Percentiles rank a stretch among this genome's conserved stretches.
Conservation (phyloP, 2,888 invertebrate genomes). For the Enchytraeus crypticus region DNA sequence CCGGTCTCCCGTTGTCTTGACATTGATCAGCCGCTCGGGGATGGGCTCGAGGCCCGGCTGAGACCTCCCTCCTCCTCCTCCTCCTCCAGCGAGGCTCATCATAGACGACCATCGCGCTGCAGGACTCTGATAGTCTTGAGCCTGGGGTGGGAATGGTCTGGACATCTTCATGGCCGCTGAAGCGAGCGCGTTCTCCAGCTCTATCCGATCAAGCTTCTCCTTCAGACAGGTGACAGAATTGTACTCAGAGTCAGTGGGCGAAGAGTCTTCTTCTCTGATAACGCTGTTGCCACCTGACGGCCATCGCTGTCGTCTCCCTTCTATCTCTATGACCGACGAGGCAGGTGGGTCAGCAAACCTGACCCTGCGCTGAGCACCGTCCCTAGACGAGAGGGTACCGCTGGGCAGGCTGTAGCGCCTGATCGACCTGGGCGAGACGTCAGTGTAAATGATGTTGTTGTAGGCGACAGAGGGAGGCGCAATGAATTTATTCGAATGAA, state of each 20-base stretch:
- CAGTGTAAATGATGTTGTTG: not conserved
- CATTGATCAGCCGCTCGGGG: conserved; percentile 2
- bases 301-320: conserved; percentile 16
- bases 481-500: not conserved
- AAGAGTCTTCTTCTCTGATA: not conserved
- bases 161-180: conserved; percentile 8
- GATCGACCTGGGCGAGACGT: conserved; percentile 2
- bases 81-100: not conserved
- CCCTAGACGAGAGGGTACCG: conserved; percentile 2
- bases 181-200: conserved; percentile 17
- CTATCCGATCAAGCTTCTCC: conserved; percentile 18
- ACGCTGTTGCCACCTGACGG: not conserved
- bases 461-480: not conserved
- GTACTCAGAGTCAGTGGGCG: not conserved
- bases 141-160: conserved; percentile 3
- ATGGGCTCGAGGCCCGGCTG: not conserved
- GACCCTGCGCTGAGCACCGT: conserved; percentile 11
- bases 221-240: conserved; percentile 11
- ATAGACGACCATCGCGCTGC: not conserved
- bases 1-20: not conserved
- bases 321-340: conserved; percentile 27
- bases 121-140: too few relatives aligned
- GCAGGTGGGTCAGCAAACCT: conserved; percentile 26
- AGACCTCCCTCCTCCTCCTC: not conserved
- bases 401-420: not conserved